Percentiles rank a stretch among this genome's conserved stretches.
Conservation (phyloP, 2,888 invertebrate genomes). For the Anoncus sp. region DNA sequence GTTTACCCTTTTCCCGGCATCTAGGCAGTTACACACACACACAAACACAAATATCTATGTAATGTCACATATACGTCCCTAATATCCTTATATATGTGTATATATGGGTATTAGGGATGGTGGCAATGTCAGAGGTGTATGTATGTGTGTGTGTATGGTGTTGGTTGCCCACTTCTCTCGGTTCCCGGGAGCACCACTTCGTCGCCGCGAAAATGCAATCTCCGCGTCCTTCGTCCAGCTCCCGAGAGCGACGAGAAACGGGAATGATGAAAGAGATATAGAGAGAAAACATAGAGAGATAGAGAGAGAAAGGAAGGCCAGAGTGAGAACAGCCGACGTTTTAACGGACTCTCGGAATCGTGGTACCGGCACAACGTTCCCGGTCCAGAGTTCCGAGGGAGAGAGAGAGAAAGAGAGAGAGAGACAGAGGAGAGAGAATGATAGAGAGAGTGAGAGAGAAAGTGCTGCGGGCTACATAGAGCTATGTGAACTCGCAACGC, state of each 20-base stretch:
- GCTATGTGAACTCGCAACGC: constrained; percentile 4
- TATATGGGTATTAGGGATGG: neutral
- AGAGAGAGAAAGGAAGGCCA: constrained; percentile 19
- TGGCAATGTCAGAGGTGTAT: neutral
- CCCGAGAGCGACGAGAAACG: constrained; percentile 28
- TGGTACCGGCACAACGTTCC: constrained; percentile 10
- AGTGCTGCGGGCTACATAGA: constrained; percentile 1
- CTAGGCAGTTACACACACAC: constrained; percentile 19
- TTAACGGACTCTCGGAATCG: constrained; percentile 41
- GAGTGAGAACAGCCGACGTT: constrained; percentile 37
- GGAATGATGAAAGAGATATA: constrained; percentile 10
- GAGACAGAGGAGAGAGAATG: neutral
- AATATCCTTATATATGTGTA: neutral
- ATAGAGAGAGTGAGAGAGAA: neutral
- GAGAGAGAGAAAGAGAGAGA: neutral
- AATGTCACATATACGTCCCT: too few species aligned
- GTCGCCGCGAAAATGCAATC: constrained; percentile 62
- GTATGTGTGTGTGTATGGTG: constrained; percentile 19
- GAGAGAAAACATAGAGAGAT: constrained; percentile 13
- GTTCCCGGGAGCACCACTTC: constrained; percentile 44
- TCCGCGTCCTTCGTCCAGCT: constrained; percentile 50
- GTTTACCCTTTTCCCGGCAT: constrained; percentile 67
- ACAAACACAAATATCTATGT: neutral
- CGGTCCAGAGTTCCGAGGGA: constrained; percentile 30
- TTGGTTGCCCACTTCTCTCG: constrained; percentile 43